A percentile compares a stretch with the other conserved stretches of the same genome.
Evolutionary conservation across 2,888 invertebrate species (phyloP).

Genomic region (Hydrotaea diabolus): DNA sequence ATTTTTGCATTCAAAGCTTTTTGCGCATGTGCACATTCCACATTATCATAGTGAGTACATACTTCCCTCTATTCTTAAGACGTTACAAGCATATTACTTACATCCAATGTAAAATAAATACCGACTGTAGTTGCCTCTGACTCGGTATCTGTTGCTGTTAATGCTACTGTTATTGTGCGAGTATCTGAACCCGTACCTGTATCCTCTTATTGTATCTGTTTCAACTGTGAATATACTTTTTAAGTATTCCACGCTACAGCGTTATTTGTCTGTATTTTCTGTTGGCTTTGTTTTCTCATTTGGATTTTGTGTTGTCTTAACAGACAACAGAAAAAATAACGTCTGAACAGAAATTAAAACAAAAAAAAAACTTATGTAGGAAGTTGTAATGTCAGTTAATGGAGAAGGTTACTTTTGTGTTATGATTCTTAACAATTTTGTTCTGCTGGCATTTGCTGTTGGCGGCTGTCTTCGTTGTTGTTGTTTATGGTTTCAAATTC

Average conservation of each 20-base stretch:
- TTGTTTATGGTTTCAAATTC: constrained; percentile 8
- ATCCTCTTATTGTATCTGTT: not conserved
- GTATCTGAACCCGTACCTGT: not conserved
- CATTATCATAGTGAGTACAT: no score
- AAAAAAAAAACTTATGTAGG: constrained; percentile 65
- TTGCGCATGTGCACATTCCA: not conserved
- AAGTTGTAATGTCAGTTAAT: constrained; percentile 69
- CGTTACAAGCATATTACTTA: no score
- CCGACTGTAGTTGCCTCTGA: not conserved
- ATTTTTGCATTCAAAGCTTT: constrained; percentile 8
- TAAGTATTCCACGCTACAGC: not conserved
- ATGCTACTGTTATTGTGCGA: constrained; percentile 1
- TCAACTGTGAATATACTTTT: constrained; percentile 7
- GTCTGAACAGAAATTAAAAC: not conserved
- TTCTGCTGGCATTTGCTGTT: constrained; percentile 27
- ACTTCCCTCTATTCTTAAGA: no score
- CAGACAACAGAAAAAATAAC: constrained; percentile 28
- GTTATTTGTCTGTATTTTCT: not conserved
- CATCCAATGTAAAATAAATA: no score
- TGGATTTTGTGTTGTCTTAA: constrained; percentile 2
- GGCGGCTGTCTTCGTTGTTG: constrained; percentile 6
- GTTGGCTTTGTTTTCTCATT: constrained; percentile 1
- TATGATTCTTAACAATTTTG: constrained; percentile 50
- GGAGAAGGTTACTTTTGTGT: constrained; percentile 67
- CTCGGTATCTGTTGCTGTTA: not conserved